Base-by-base conservation (phyloP, 2,888 invertebrate species). In the Rotaria sp. region DNA sequence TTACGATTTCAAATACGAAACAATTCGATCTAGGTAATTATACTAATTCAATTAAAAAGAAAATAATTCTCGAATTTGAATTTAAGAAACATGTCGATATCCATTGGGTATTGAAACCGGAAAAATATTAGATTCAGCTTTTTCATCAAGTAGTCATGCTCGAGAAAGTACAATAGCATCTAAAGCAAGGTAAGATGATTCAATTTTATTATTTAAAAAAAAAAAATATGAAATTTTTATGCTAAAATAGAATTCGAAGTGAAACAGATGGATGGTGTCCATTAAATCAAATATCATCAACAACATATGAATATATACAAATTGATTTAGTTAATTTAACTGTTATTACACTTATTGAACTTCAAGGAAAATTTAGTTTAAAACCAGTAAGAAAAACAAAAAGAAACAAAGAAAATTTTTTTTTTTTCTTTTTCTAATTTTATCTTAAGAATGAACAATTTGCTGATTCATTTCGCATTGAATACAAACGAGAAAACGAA, bases 181-280 rank as follows among this genome's bases (percentile, higher is more conserved):
- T 15, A 67, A 35, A 96, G 96, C 95, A 92, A 93, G 94, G 85
- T 87, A 21, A 52, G 50, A 18, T 50, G 15, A 24, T 67, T 85
- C 4, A 80, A 48, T 30, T n/a, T 74, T 41, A 50, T 7, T 86
- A 74, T 15, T 55, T 21, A n/a, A n/a, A n/a, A n/a, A n/a, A n/a
- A n/a, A n/a, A n/a, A n/a, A n/a, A n/a, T n/a, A n/a, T n/a, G n/a
- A n/a, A n/a, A n/a, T 15, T 18, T 67, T 84, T 48, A 15, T 35
- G 87, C 88, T 87, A 87, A 91, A 92, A 50, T 93, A 96, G 96
- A 91, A 92, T 96, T 88, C 94, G 94, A 88, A 94, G 94, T 89
- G 96, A 96, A 90, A 93, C 93, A 88, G 94, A 94, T 89, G 95
- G 96, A 26, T 96, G 96, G 96, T 96, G 96, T 92, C 96, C 96